These are phyloP conservation scores for Aspidiotus destructor DNA, from an alignment of 2,888 invertebrate genomes.

Conservation along the genomic window DNA sequence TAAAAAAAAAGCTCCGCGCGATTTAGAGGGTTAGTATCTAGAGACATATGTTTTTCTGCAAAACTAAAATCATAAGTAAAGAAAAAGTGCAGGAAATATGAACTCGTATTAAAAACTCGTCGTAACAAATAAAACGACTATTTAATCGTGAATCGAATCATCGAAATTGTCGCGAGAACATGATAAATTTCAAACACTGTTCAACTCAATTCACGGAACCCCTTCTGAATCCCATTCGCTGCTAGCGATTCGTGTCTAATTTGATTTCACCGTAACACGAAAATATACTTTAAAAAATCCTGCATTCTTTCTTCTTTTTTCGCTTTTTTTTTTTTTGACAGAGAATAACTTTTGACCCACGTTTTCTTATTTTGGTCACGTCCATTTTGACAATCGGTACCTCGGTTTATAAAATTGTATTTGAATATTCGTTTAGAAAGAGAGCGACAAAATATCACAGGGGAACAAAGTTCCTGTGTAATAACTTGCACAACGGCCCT, in stretches of 20 bases:
- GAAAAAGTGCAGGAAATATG: no score
- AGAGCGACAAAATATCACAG: no score
- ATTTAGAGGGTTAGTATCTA: not conserved
- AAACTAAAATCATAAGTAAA: not conserved
- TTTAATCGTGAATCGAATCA: conserved; percentile 1
- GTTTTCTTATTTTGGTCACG: no score
- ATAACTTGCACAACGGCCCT: no score
- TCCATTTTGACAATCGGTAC: no score
- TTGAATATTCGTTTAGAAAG: no score
- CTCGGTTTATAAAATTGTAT: no score
- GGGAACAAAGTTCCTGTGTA: no score
- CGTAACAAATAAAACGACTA: not conserved
- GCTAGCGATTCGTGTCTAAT: not conserved
- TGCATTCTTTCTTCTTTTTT: not conserved
- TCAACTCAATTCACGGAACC: not conserved
- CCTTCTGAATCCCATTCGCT: not conserved
- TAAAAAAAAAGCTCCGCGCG: not conserved
- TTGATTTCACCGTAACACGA: not conserved
- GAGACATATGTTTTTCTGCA: conserved; percentile 3
- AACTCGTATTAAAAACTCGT: not conserved
- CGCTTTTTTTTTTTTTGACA: not conserved
- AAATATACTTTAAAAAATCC: not conserved
- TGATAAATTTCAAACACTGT: not conserved
- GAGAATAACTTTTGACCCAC: not conserved
- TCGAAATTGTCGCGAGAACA: not conserved